Evolutionary conservation across 2,797 vertebrate species (phyloP).

Genomic region (Propithecus deckenii): DNA sequence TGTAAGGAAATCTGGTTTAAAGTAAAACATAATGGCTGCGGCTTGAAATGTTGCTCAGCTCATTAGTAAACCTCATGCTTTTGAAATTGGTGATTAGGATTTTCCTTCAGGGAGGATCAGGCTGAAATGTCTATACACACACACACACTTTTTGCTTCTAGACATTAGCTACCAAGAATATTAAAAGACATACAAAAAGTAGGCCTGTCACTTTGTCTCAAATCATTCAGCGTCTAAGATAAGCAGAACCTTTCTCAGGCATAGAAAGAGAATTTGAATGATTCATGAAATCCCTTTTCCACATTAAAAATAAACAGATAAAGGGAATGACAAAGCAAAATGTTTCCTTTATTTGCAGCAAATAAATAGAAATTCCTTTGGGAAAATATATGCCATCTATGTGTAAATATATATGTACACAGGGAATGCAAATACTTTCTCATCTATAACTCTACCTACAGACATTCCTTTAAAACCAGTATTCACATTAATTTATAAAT

Average conservation of each 20-base stretch:
- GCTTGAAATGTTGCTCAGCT: conserved; percentile 71
- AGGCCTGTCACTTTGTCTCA: conserved; percentile 54
- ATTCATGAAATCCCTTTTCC: conserved; percentile 55
- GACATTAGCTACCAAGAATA: conserved; percentile 51
- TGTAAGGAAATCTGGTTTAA: conserved; percentile 72
- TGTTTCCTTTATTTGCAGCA: conserved; percentile 55
- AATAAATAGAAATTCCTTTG: conserved; percentile 57
- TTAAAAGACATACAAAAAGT: conserved; percentile 44
- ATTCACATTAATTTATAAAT: background rate
- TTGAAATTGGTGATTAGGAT: conserved; percentile 76
- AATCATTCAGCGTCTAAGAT: conserved; percentile 50
- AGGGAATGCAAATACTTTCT: background rate
- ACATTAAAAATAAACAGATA: conserved; percentile 43
- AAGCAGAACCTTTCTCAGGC: conserved; percentile 60
- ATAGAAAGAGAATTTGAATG: conserved; percentile 56
- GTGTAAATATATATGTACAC: background rate
- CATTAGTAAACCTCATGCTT: conserved; percentile 71
- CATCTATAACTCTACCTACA: background rate
- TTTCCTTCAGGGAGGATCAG: conserved; percentile 70
- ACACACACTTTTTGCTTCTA: conserved; percentile 31
- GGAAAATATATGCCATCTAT: background rate
- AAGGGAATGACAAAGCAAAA: conserved; percentile 12
- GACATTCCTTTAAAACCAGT: conserved; percentile 12
- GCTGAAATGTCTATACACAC: conserved; percentile 43
- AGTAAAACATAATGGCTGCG: conserved; percentile 69